Evolutionary conservation across 2,113 vertebrate genomes (phyloP), one percentile per base, ranked within the genome.

Genomic region (Varanus salvator): DNA sequence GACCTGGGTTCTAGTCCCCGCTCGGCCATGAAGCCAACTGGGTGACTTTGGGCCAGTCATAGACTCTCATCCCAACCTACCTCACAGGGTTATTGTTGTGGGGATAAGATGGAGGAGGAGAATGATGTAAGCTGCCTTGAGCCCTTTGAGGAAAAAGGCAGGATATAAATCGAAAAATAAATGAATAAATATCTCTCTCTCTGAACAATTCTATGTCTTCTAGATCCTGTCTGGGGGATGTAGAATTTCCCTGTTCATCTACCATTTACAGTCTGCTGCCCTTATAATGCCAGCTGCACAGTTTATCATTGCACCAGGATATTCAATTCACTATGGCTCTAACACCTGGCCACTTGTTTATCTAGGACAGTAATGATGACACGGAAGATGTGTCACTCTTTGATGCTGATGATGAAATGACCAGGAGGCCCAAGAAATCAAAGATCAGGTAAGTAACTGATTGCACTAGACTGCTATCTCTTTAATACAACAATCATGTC

Each of bases 381-480:
- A 97, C 96, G 21, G 97, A 98, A 91, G 98, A 99, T 15, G 98
- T 99, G 91, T 98, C 98, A 83, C 97, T 99, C 86, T 99, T 99
- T 86, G 99, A 99, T 86, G 98, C 98, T 0, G 98, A 99, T 94
- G 98, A 99, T 57, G 98, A 99, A 88, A 93, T 88, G 1, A 94
- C 96, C 84, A 96, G 96, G 92, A 96, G 95, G 92, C 95, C 97
- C 12, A 98, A 94, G 94, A 98, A 97, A 92, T 94, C 95, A 1
- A 98, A 94, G 72, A 97, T 98, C 34, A 98, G 98, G 98, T 99
- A 91, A 29, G 91, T 95, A 82, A 4, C n/a, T 17, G 19, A 14
- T n/a, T 9, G 29, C n/a, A 60, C 77, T 1, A 11, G 38, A 8
- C 23, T 82, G 80, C n/a, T 29, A n/a, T 44, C 8, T 74, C 6